A percentile compares a stretch with the other conserved stretches of the same genome.
phyloP scores from a whole-genome alignment of 1,140 invertebrate genomes.

The Rhagoletis zephyria region DNA sequence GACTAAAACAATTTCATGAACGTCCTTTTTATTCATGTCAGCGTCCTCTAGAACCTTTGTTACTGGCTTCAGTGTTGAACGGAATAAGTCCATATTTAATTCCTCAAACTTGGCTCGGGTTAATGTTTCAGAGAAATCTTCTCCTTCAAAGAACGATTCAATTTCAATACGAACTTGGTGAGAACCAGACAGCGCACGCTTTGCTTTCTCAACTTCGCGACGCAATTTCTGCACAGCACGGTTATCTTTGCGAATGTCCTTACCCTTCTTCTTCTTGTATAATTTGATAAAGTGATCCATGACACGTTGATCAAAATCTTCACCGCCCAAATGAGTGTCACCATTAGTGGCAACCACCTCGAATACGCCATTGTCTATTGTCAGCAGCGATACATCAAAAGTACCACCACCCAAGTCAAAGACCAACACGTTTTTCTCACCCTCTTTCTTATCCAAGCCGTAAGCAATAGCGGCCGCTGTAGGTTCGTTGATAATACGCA shows the following conservation, averaged over 20 bases:
- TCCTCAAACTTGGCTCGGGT: conserved; percentile 99
- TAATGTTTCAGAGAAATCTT: conserved; percentile 99
- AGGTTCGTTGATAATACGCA: conserved; percentile 99
- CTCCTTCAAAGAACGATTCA: conserved; percentile 98
- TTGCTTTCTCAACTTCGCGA: conserved; percentile 97
- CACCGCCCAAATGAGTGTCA: conserved; percentile 97
- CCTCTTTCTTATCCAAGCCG: conserved; percentile 98
- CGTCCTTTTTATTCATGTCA: conserved; percentile 98
- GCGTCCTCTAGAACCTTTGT: conserved; percentile 98
- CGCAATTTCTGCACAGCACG: conserved; percentile 95
- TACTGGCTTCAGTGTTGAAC: conserved; percentile 98
- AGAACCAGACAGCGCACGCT: conserved; percentile 93
- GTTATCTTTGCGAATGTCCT: conserved; percentile 96
- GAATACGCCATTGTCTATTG: conserved; percentile 97
- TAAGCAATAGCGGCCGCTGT: conserved; percentile 99
- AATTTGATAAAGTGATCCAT: conserved; percentile 99
- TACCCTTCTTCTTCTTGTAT: conserved; percentile 99
- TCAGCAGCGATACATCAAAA: conserved; percentile 98
- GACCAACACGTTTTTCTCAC: conserved; percentile 98
- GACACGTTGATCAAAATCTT: conserved; percentile 98
- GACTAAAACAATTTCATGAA: conserved; percentile 98
- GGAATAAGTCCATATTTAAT: conserved; percentile 98
- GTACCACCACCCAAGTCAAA: conserved; percentile 99
- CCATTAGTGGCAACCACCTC: conserved; percentile 97
- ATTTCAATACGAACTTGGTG: conserved; percentile 99